These are phyloP conservation scores for Sparus aurata DNA, from an alignment of 2,797 vertebrate species.

Conservation along the genomic window DNA sequence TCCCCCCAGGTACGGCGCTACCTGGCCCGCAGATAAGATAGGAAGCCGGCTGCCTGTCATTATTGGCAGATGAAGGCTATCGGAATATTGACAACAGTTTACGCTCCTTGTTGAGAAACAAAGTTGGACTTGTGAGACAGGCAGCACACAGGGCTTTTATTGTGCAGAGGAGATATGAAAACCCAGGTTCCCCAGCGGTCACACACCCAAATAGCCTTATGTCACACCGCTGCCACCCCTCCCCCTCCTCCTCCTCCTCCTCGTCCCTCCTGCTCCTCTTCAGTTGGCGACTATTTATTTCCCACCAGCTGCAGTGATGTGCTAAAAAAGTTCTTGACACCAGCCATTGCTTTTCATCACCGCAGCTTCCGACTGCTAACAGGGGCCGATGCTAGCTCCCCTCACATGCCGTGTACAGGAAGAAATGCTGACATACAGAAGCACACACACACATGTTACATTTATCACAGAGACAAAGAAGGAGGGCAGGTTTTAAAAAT, in stretches of 20 bases:
- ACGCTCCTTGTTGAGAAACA: constrained; percentile 81
- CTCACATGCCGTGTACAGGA: constrained; percentile 2
- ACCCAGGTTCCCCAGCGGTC: constrained; percentile 78
- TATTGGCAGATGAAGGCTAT: constrained; percentile 80
- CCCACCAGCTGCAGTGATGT: constrained; percentile 92
- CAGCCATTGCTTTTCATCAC: constrained; percentile 93
- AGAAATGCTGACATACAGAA: constrained; percentile 1
- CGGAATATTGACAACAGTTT: constrained; percentile 77
- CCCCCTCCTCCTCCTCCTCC: constrained; percentile 51
- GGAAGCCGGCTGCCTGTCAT: constrained; percentile 71
- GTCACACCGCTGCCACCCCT: constrained; percentile 78
- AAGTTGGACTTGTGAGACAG: constrained; percentile 78
- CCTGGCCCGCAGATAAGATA: constrained; percentile 83
- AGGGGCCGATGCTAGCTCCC: constrained; percentile 74
- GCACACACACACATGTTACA: not conserved
- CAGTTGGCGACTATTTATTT: constrained; percentile 92
- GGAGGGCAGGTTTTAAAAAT: not conserved
- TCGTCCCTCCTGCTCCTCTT: constrained; percentile 71
- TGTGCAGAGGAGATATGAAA: constrained; percentile 87
- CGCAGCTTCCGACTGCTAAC: constrained; percentile 90
- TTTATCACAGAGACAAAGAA: constrained; percentile 1
- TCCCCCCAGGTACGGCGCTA: constrained; percentile 78
- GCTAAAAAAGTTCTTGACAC: constrained; percentile 94
- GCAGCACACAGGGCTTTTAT: constrained; percentile 64
- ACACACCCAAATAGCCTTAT: constrained; percentile 88